These are phyloP conservation scores for Phenacoccus solenopsis DNA, from an alignment of 1,140 invertebrate genomes.

Conservation along the genomic window DNA sequence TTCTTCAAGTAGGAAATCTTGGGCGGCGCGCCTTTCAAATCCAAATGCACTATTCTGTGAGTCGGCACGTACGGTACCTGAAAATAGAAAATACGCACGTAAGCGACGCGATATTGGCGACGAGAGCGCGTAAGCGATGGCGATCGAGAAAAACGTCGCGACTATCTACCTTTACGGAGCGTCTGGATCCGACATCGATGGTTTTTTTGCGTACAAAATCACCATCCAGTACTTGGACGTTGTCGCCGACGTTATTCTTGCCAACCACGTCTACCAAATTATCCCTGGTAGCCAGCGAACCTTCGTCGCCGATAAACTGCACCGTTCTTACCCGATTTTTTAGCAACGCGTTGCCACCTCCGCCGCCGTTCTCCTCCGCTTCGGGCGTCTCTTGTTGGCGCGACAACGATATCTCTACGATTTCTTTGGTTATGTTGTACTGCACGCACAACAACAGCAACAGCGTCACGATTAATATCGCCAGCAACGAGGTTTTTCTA, in stretches of 20 bases:
- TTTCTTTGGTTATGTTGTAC: conserved; percentile 26
- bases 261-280: background rate
- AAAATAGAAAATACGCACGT: background rate
- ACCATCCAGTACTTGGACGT: background rate
- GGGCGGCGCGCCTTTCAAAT: conserved; percentile 81
- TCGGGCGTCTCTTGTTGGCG: background rate
- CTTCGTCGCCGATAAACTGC: conserved; percentile 23
- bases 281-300: background rate
- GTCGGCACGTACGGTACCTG: conserved; percentile 26
- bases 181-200: background rate
- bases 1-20: conserved; percentile 55
- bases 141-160: background rate
- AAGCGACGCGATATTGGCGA: too few species aligned
- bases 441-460: conserved; percentile 30
- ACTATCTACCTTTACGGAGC: background rate
- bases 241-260: background rate
- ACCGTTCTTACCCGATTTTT: conserved; percentile 21
- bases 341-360: background rate
- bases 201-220: background rate
- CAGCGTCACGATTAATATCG: conserved; percentile 23
- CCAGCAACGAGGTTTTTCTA: conserved; percentile 30
- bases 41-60: conserved; percentile 57
- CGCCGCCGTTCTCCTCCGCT: background rate
- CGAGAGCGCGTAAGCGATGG: too few species aligned
- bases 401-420: conserved; percentile 18